Evolutionary conservation across 2,888 invertebrate genomes (phyloP), one percentile per base, ranked within the genome.

Genomic region (Apantesis nais): DNA sequence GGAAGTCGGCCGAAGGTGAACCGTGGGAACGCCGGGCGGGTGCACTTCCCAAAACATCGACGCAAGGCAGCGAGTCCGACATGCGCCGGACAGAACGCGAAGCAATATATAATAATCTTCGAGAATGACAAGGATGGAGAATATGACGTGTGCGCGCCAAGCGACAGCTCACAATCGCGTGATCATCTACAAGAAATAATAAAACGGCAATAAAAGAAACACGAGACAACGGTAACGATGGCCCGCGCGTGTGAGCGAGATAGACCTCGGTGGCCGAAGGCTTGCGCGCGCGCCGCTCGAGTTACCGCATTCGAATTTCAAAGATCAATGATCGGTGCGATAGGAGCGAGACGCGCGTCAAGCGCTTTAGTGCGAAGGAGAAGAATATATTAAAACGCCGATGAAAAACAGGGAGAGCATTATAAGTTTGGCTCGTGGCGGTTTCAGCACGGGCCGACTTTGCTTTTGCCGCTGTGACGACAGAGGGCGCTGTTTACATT

Each of bases 1-100:
- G 95, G 95, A 95, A 94, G 94, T 94, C 93, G 91, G 89, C 90
- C 91, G 93, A 93, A 93, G 94, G 93, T 93, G 92, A 92, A 95
- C 94, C 95, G 95, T 95, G 95, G 95, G 95, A 95, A 95, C 93
- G 92, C 72, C 92, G 92, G 92, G 92, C 95, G 94, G 95, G 95
- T 95, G 95, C 95, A 94, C 95, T 95, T 95, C 95, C 95, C 95
- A 95, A 95, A 95, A 95, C 95, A 95, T 94, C 94, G 93, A 91
- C 93, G 94, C 94, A 94, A 94, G 93, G 93, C 94, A 93, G 93
- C 94, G 89, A 89, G 89, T 86, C 88, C 90, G 92, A 93, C 94
- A 92, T 92, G 93, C 92, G 93, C 92, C 92, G 89, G 83, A 75
- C 75, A 67, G 81, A 93, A 81, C 75, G 91, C 90, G 90, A 93